Percentiles rank a stretch among this genome's conserved stretches.
These are phyloP conservation scores for Pocota personata DNA, from an alignment of 2,888 invertebrate genomes.

Conservation along the genomic window DNA sequence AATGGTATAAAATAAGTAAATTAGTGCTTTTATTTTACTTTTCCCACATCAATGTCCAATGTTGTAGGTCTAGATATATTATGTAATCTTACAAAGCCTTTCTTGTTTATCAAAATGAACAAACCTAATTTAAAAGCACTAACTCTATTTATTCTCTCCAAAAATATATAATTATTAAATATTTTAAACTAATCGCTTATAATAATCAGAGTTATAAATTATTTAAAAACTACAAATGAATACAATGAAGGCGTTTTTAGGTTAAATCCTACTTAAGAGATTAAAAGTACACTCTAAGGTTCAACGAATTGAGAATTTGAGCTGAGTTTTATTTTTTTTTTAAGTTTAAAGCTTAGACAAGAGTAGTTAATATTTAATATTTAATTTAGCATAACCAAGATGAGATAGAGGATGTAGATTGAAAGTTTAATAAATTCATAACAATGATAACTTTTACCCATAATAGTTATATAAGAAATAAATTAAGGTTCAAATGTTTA, in stretches of 20 bases:
- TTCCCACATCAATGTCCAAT: not conserved
- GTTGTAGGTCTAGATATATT: no score
- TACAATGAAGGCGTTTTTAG: constrained; percentile 14
- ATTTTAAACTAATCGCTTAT: not conserved
- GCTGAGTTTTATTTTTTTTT: constrained; percentile 29
- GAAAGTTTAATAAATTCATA: constrained; percentile 11
- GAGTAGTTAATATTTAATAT: constrained; percentile 33
- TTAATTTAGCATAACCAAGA: constrained; percentile 26
- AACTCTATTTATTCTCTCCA: not conserved
- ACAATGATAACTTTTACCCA: not conserved
- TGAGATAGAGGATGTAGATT: constrained; percentile 9
- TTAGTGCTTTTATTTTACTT: not conserved
- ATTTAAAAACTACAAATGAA: constrained; percentile 24
- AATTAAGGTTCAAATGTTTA: not conserved
- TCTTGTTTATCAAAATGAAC: not conserved
- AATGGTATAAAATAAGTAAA: not conserved
- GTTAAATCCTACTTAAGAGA: constrained; percentile 8
- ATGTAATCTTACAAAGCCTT: not conserved
- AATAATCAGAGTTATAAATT: not conserved
- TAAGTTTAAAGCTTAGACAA: constrained; percentile 33
- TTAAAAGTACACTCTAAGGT: not conserved
- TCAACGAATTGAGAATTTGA: constrained; percentile 49
- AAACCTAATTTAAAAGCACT: not conserved
- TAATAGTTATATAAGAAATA: not conserved
- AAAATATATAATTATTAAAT: not conserved